A percentile compares a stretch with the other conserved stretches of the same genome.
phyloP scores from a whole-genome alignment of 30 jellyfish, hydroid and myxozoan genomes.

The Turritopsis rubra region DNA sequence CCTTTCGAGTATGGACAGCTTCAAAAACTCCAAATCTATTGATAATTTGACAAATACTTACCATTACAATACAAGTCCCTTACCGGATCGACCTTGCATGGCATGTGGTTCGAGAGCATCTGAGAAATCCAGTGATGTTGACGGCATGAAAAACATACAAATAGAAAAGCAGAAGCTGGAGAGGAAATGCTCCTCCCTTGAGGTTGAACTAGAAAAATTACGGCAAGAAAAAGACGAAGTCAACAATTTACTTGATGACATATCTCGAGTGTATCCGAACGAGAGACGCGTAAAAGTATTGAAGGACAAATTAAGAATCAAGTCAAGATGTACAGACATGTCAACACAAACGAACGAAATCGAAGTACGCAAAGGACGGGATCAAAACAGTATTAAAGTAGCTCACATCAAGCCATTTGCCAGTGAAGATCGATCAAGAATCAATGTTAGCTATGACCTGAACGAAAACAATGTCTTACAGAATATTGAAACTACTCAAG shows the following conservation, averaged over 20 bases:
- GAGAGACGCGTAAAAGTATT: conserved; percentile 8
- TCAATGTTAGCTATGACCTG: conserved; percentile 24
- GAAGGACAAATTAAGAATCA: background rate
- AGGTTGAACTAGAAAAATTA: conserved; percentile 14
- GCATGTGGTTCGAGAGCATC: conserved; percentile 5
- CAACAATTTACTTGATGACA: conserved; percentile 10
- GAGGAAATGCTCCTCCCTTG: conserved; percentile 7
- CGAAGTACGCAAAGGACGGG: background rate
- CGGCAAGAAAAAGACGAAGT: conserved; percentile 24
- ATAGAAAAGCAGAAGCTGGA: conserved; percentile 16
- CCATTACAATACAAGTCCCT: background rate
- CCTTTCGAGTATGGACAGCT: background rate
- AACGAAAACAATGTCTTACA: conserved; percentile 23
- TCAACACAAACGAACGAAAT: conserved; percentile 28
- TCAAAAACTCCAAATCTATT: background rate
- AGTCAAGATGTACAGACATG: background rate
- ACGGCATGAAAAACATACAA: conserved; percentile 3
- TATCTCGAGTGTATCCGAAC: conserved; percentile 22
- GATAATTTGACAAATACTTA: background rate
- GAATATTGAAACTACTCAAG: conserved; percentile 4
- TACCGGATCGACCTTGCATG: background rate
- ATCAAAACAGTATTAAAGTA: conserved; percentile 17
- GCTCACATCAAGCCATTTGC: conserved; percentile 38
- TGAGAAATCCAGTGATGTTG: background rate
- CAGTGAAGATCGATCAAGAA: conserved; percentile 19